phyloP scores from a whole-genome alignment of 2,888 invertebrate genomes.

The Sacculina carcini region DNA sequence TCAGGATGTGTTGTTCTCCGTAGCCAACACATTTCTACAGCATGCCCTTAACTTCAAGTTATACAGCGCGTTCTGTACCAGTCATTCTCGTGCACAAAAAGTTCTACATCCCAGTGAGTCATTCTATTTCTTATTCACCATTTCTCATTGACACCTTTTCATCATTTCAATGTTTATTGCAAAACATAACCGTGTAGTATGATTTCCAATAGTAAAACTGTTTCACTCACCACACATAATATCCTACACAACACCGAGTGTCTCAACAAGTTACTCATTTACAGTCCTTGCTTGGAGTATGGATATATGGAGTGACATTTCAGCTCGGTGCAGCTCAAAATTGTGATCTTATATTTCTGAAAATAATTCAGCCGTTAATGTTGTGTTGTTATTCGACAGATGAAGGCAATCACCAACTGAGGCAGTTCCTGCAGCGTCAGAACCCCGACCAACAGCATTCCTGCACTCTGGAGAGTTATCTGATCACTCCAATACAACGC shows the following conservation, averaged over 20 bases:
- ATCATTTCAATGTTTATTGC: no score
- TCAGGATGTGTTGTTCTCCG: slow-evolving; percentile 78
- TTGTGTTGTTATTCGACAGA: slow-evolving; percentile 30
- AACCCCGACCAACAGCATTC: slow-evolving; percentile 94
- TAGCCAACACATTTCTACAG: slow-evolving; percentile 86
- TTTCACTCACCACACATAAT: no score
- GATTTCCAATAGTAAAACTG: no score
- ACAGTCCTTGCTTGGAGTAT: no score
- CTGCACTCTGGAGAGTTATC: slow-evolving; percentile 82
- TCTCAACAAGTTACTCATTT: no score
- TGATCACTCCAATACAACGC: slow-evolving; percentile 94
- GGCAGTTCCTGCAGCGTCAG: slow-evolving; percentile 75
- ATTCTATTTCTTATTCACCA: slow-evolving; percentile 10
- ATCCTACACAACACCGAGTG: no score
- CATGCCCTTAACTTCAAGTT: slow-evolving; percentile 97
- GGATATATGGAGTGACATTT: no score
- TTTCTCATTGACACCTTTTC: no score
- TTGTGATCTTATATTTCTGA: not conserved
- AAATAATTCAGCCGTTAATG: not conserved
- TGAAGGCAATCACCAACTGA: slow-evolving; percentile 84
- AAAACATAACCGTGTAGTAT: no score
- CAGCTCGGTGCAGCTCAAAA: not conserved
- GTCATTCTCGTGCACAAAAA: slow-evolving; percentile 95
- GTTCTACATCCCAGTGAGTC: slow-evolving; percentile 25
- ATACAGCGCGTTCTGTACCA: slow-evolving; percentile 95